Conservation (phyloP, 2,888 invertebrate genomes). For the Calephelis perditalis region DNA sequence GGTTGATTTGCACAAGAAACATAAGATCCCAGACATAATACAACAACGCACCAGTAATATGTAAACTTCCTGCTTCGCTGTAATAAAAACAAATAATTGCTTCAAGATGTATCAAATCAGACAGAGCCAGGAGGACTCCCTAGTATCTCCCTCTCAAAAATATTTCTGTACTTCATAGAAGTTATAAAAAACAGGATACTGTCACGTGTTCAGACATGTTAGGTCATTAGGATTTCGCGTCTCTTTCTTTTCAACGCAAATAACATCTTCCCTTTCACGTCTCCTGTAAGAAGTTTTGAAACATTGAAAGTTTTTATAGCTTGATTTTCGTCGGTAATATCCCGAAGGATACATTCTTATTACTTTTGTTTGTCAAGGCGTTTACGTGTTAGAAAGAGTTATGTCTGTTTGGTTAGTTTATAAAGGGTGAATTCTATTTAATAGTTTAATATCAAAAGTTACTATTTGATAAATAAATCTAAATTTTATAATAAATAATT, state of each 20-base stretch:
- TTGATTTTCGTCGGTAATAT: slow-evolving; percentile 7
- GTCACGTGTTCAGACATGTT: slow-evolving; percentile 36
- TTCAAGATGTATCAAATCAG: not conserved
- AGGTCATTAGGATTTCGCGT: slow-evolving; percentile 31
- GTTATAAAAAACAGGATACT: slow-evolving; percentile 46
- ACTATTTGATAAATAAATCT: too few relatives aligned
- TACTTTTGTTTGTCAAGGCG: slow-evolving; percentile 7
- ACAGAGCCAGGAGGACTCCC: not conserved
- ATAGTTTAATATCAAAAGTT: too few relatives aligned
- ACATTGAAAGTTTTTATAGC: slow-evolving; percentile 16
- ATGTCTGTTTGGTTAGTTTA: not conserved
- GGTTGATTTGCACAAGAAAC: too few relatives aligned
- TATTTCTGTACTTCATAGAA: slow-evolving; percentile 42
- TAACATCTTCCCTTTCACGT: slow-evolving; percentile 8
- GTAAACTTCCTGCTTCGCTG: too few relatives aligned
- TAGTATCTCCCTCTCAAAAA: not conserved
- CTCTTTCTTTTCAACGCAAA: slow-evolving; percentile 24
- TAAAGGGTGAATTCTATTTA: too few relatives aligned
- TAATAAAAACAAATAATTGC: too few relatives aligned
- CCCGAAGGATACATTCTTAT: slow-evolving; percentile 7
- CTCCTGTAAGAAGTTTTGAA: slow-evolving; percentile 6
- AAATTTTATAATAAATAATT: too few relatives aligned
- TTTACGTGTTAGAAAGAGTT: slow-evolving; percentile 2
- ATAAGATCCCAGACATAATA: too few relatives aligned
- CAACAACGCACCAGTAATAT: too few relatives aligned